A percentile compares a stretch with the other conserved stretches of the same genome.
Evolutionary conservation across 1,140 invertebrate genomes (phyloP).

Genomic region (Drosophila takahashii): DNA sequence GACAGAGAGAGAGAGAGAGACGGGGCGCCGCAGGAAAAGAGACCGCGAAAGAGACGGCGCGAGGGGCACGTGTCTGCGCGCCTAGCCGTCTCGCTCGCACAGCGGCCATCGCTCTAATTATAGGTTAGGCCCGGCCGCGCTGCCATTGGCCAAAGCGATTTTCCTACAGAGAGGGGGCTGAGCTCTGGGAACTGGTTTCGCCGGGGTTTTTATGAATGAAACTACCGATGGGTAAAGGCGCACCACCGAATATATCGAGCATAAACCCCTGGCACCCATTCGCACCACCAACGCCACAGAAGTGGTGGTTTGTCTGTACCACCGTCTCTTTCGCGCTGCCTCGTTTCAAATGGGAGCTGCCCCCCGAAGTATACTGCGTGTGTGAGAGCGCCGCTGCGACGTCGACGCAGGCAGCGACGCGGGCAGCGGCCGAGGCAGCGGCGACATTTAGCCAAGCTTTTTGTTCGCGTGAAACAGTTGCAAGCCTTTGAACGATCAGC

Average conservation of each 20-base stretch:
- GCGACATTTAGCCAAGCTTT: slow-evolving; percentile 70
- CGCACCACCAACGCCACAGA: background rate
- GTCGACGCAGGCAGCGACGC: background rate
- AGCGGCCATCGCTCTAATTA: slow-evolving; percentile 85
- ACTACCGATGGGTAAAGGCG: background rate
- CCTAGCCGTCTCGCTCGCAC: slow-evolving; percentile 55
- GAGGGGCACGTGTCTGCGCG: slow-evolving; percentile 36
- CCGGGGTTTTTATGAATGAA: slow-evolving; percentile 35
- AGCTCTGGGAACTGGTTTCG: slow-evolving; percentile 45
- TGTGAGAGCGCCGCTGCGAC: slow-evolving; percentile 12
- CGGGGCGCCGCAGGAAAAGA: background rate
- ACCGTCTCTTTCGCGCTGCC: slow-evolving; percentile 15
- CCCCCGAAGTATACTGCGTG: too few species aligned
- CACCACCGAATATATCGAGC: background rate
- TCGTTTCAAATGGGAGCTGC: background rate
- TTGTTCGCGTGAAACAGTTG: slow-evolving; percentile 84
- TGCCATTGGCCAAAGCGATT: slow-evolving; percentile 60
- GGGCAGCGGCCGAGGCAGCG: slow-evolving; percentile 14
- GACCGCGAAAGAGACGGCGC: slow-evolving; percentile 28
- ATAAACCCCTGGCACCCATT: background rate
- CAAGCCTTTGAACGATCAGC: slow-evolving; percentile 84
- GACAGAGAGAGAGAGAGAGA: background rate
- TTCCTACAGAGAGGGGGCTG: slow-evolving; percentile 46
- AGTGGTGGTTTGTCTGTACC: slow-evolving; percentile 23
- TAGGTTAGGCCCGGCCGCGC: slow-evolving; percentile 67